A percentile compares a stretch with the other conserved stretches of the same genome.
These are phyloP conservation scores for Mythimna impura DNA, from an alignment of 2,888 invertebrate species.

Conservation along the genomic window DNA sequence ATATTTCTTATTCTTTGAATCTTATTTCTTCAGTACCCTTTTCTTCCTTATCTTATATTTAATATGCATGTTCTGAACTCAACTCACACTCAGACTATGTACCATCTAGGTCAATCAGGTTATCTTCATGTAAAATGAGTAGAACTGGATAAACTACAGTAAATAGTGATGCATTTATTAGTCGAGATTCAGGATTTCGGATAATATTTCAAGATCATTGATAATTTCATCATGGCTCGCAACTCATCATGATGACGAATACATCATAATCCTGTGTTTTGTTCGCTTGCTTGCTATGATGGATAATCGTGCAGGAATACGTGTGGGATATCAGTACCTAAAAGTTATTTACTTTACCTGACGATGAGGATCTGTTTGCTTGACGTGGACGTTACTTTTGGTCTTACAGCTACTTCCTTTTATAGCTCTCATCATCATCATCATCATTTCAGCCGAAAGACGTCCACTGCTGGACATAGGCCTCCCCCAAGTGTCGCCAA, in stretches of 20 bases:
- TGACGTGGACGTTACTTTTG: no score
- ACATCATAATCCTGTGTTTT: neutral
- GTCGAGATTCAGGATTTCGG: neutral
- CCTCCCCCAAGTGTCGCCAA: no score
- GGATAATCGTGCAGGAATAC: no score
- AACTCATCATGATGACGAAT: neutral
- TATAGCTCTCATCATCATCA: no score
- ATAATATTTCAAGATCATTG: neutral
- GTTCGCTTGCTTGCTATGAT: no score
- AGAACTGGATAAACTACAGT: neutral
- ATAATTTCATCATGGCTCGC: no score
- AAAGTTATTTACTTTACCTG: no score
- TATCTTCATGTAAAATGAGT: neutral
- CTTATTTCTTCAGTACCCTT: neutral
- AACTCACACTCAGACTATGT: constrained; percentile 1
- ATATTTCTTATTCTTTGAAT: neutral
- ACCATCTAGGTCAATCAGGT: neutral
- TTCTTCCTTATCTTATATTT: neutral
- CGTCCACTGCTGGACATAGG: no score
- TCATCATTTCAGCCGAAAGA: no score
- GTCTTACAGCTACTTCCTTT: neutral
- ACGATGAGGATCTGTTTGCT: no score
- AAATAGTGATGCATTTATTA: no score
- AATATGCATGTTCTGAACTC: neutral
- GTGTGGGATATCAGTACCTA: no score